A percentile compares a stretch with the other conserved stretches of the same genome.
phyloP scores from a whole-genome alignment of 2,113 vertebrate genomes.

The Myanophis thanlyinensis region DNA sequence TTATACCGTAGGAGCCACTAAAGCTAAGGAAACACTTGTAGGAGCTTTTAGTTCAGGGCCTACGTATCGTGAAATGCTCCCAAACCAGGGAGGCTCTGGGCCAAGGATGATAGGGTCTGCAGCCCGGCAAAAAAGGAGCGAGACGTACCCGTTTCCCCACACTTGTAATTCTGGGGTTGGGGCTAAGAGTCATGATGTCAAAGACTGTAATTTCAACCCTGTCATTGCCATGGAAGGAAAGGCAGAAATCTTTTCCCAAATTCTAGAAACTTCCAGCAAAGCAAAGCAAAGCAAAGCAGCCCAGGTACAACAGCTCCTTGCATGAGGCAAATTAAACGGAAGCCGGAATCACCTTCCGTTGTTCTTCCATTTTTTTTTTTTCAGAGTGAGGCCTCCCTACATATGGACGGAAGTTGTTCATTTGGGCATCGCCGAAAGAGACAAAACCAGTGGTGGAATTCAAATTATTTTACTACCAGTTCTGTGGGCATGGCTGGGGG shows the following conservation, averaged over 20 bases:
- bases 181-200: background rate
- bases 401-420: background rate
- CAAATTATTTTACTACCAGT: too few species aligned
- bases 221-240: background rate
- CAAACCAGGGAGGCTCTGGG: background rate
- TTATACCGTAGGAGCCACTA: background rate
- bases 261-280: background rate
- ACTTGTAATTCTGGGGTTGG: background rate
- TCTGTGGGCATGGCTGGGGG: too few species aligned
- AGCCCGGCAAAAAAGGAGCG: background rate
- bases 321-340: rapidly evolving
- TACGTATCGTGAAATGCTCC: background rate
- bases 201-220: background rate
- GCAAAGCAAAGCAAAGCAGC: too few species aligned
- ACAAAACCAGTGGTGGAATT: too few species aligned
- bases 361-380: background rate
- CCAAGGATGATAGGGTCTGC: background rate
- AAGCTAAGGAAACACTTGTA: background rate
- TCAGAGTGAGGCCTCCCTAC: background rate
- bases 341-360: background rate
- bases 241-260: background rate
- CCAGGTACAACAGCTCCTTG: background rate
- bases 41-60: background rate
- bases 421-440: background rate
- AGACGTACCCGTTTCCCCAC: background rate